Base-by-base conservation (phyloP, 1,140 invertebrate species). In the Pachyrhynchus sulphureomaculatus region DNA sequence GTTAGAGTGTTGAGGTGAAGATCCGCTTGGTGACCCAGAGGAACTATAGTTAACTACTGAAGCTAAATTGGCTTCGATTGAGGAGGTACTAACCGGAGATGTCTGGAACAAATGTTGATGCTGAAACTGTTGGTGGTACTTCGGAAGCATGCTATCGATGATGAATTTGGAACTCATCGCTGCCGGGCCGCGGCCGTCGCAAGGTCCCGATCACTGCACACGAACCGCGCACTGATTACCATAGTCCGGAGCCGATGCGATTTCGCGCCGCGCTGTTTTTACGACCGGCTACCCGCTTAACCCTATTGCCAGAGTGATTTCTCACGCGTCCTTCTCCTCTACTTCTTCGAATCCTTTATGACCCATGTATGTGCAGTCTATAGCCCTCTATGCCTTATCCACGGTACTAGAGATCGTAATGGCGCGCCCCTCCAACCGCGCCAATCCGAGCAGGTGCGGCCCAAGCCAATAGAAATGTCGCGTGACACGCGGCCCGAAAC, bases 91-190 rank as follows among this genome's bases (percentile, higher is more conserved):
- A 36, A 77, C 78, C 52, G 81, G 80, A 34, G 79, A 77, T 67
- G 75, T 79, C 62, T 78, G 76, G 75, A 83, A 83, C 68, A 85
- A 79, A 71, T 84, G 83, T 67, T 85, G 83, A 81, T 86, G 86
- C 80, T 83, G 86, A 75, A 88, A 89, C 80, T 88, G 88, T 75
- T 87, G 87, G 76, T 89, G 86, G 82, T 95, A 95, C 85, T 95
- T 95, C 70, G 92, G 92, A 81, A 95, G 88, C 91, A 95, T 94
- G 84, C 90, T 93, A 91, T 95, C 92, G 82, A 95, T 93, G 86
- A 92, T 89, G 83, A 94, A 94, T 88, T 95, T 95, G 81, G 89
- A 91, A 88, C 89, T 94, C 92, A 95, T 94, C 83, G 85, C 86
- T 68, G 67, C 60, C 41, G 64, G 62, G 59, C 39, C 44, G 44